A percentile compares a stretch with the other conserved stretches of the same genome.
Evolutionary conservation across 2,113 vertebrate genomes (phyloP).

Genomic region (Shinisaurus crocodilurus): DNA sequence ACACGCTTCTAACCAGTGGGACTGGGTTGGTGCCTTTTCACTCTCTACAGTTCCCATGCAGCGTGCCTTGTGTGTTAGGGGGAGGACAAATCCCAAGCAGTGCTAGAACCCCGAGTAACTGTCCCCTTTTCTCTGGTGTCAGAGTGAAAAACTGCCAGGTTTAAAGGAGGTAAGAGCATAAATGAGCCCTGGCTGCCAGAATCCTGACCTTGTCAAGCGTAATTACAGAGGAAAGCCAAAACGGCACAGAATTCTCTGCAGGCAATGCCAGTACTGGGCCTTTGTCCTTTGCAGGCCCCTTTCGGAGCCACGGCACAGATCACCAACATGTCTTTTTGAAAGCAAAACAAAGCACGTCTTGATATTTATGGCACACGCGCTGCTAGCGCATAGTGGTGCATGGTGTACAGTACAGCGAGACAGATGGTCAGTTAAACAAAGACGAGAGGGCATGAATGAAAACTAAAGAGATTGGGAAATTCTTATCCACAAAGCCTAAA

Average conservation of each 20-base stretch:
- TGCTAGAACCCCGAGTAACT: neutral
- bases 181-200: neutral
- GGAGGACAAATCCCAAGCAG: slow-evolving; percentile 20
- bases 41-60: neutral
- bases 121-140: neutral
- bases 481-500: slow-evolving; percentile 26
- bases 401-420: slow-evolving; percentile 41
- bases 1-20: neutral
- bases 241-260: rapidly evolving
- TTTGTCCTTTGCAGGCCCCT: neutral
- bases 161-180: neutral
- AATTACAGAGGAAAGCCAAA: slow-evolving; percentile 3
- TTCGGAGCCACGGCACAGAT: neutral
- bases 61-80: neutral
- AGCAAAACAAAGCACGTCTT: slow-evolving; percentile 55
- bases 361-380: slow-evolving; percentile 59
- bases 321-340: slow-evolving; percentile 36
- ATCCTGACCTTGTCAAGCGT: slow-evolving; percentile 2
- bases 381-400: neutral
- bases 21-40: neutral
- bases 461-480: slow-evolving; percentile 54
- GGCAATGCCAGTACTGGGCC: neutral
- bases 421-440: slow-evolving; percentile 71
- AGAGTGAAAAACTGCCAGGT: neutral
- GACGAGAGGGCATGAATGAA: slow-evolving; percentile 53